A percentile compares a stretch with the other conserved stretches of the same genome.
These are phyloP conservation scores for Pseudotriccus pelzelni DNA, from an alignment of 2,797 vertebrate genomes.

Conservation along the genomic window DNA sequence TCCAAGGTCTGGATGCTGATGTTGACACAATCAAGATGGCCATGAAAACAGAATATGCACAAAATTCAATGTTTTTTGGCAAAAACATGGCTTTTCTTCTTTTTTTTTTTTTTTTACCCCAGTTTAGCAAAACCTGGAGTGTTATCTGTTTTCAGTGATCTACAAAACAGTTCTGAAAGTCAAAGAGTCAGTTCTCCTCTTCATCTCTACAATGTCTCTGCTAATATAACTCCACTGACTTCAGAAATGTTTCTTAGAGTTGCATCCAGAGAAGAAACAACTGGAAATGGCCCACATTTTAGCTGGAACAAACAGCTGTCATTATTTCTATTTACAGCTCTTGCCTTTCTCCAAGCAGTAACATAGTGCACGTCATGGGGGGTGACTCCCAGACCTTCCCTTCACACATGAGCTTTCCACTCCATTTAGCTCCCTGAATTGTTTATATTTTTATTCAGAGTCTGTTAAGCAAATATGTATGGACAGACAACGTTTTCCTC, in stretches of 20 bases:
- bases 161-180: neutral
- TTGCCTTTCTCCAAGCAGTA: neutral
- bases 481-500: neutral
- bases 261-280: neutral
- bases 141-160: neutral
- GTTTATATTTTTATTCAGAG: neutral
- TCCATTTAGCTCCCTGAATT: neutral
- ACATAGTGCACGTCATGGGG: neutral
- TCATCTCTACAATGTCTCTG: neutral
- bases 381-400: neutral
- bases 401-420: neutral
- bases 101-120: neutral
- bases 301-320: neutral
- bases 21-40: neutral
- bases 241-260: neutral
- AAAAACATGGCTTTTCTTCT: neutral
- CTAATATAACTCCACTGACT: rapidly evolving
- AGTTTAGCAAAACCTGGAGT: neutral
- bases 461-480: neutral
- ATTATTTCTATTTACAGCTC: neutral
- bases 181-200: neutral
- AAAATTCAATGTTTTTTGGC: neutral
- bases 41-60: neutral
- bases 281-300: neutral
- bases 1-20: neutral